Percentiles rank a stretch among this genome's conserved stretches.
Evolutionary conservation across 2,113 vertebrate species (phyloP).

Genomic region (Noturus placidus): DNA sequence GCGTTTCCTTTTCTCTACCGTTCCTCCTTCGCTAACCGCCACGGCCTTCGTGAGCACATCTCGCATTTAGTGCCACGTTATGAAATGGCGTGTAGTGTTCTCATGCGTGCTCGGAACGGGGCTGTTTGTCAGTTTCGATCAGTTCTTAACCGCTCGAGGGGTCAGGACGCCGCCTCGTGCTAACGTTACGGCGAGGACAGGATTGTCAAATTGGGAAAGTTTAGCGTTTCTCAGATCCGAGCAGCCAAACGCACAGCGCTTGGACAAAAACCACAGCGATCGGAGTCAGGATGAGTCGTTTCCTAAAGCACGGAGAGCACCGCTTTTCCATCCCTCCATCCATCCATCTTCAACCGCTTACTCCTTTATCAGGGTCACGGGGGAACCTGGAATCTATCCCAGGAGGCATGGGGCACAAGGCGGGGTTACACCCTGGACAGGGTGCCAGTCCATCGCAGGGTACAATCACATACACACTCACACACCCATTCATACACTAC

Average conservation of each 20-base stretch:
- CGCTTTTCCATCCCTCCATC: too few relatives aligned
- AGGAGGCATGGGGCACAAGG: too few relatives aligned
- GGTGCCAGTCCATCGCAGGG: too few relatives aligned
- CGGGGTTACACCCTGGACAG: too few relatives aligned
- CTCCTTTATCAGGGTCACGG: too few relatives aligned
- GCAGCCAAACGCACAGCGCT: conserved; percentile 28
- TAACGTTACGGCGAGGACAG: neutral
- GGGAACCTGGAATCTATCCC: too few relatives aligned
- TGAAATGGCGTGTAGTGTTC: neutral
- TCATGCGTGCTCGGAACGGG: neutral
- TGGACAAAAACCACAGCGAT: neutral
- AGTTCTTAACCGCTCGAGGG: neutral
- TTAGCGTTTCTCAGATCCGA: neutral
- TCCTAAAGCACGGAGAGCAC: neutral
- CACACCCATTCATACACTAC: too few relatives aligned
- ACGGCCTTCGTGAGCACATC: neutral
- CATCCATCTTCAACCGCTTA: too few relatives aligned
- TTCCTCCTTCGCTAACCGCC: neutral
- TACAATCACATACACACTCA: too few relatives aligned
- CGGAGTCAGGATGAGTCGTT: neutral
- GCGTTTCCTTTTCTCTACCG: too few relatives aligned
- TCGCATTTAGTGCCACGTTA: neutral
- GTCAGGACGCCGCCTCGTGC: neutral
- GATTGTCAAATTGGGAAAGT: conserved; percentile 16
- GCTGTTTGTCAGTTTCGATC: neutral